Conservation (phyloP, 2,888 invertebrate genomes). For the Molorchus minor region DNA sequence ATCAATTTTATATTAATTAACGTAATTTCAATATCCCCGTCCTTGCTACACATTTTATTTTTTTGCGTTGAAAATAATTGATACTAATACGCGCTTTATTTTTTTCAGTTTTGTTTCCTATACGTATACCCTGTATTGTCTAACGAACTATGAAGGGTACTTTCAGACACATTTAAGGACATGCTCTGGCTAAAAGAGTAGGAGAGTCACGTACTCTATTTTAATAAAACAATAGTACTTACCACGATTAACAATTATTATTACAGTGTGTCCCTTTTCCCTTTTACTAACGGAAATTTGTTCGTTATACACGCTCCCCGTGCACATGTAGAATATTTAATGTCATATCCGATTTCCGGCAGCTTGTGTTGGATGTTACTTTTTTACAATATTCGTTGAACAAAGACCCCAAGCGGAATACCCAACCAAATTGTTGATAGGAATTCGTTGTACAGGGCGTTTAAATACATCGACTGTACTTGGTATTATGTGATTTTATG, state of each 20-base stretch:
- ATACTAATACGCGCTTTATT: constrained; percentile 13
- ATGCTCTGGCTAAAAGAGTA: too few species aligned
- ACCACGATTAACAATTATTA: too few species aligned
- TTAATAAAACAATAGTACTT: too few species aligned
- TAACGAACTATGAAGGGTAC: constrained; percentile 16
- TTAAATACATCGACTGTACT: too few species aligned
- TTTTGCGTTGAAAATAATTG: constrained; percentile 8
- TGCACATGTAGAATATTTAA: constrained; percentile 12
- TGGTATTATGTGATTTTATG: too few species aligned
- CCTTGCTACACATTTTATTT: constrained; percentile 24
- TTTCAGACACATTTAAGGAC: background rate
- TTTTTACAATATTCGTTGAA: too few species aligned
- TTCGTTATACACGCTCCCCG: background rate
- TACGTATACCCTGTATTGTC: background rate
- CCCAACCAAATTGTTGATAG: too few species aligned
- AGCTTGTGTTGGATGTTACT: constrained; percentile 5
- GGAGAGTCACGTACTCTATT: too few species aligned
- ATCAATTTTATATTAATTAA: constrained; percentile 9
- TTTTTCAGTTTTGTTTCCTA: constrained; percentile 14
- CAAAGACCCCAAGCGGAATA: too few species aligned
- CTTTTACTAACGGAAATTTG: background rate
- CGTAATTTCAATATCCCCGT: constrained; percentile 14
- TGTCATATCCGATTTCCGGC: constrained; percentile 10
- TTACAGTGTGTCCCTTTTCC: too few species aligned
- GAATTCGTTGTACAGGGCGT: too few species aligned